Conservation (phyloP, 2,113 vertebrate species). For the Symphodus melops region DNA sequence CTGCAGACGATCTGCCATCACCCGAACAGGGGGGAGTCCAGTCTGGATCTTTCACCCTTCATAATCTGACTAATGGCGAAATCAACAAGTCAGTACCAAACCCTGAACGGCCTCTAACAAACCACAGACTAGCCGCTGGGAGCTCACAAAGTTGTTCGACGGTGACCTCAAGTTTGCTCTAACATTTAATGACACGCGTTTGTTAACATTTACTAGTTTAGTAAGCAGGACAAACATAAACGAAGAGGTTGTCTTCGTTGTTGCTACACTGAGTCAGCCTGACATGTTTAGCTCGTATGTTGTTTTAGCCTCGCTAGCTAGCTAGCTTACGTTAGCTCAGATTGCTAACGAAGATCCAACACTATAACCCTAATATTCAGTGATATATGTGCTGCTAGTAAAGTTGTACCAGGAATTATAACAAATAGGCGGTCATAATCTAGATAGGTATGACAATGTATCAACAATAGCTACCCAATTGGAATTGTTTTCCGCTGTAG, state of each 20-base stretch:
- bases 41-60: conserved; percentile 85
- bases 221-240: neutral
- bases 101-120: neutral
- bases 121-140: neutral
- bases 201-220: neutral
- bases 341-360: conserved; percentile 27
- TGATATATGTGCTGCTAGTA: neutral
- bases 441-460: neutral
- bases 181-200: neutral
- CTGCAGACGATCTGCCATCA: conserved; percentile 93
- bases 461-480: conserved; percentile 29
- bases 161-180: neutral
- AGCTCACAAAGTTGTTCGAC: neutral
- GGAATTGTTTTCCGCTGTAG: conserved; percentile 40
- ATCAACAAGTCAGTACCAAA: conserved; percentile 58
- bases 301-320: conserved; percentile 43
- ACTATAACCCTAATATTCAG: neutral
- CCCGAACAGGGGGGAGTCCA: conserved; percentile 78
- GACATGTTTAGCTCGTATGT: conserved; percentile 22
- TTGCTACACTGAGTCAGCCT: conserved; percentile 32
- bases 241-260: conserved; percentile 1
- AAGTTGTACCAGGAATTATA: neutral
- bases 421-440: neutral
- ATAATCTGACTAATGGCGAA: conserved; percentile 82
- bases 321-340: conserved; percentile 52